Evolutionary conservation across 2,113 vertebrate species (phyloP).

Genomic region (Phoxinus phoxinus): DNA sequence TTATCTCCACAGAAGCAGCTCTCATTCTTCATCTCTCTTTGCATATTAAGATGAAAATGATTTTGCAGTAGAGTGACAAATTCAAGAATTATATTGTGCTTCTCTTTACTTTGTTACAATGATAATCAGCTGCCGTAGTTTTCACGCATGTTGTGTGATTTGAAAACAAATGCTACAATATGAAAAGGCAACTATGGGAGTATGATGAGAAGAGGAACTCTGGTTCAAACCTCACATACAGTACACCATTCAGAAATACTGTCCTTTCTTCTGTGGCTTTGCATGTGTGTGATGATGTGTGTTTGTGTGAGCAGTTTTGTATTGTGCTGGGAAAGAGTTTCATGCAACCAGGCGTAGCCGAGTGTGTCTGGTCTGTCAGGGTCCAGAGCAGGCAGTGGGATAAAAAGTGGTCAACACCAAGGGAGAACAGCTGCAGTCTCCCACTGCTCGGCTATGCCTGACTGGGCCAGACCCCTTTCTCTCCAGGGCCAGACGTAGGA

Average conservation of each 20-base stretch:
- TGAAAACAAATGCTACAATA: background rate
- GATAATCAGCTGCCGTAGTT: background rate
- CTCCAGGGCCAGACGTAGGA: background rate
- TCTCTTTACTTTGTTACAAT: background rate
- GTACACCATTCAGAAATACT: background rate
- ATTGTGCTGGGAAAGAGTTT: constrained; percentile 18
- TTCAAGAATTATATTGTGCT: background rate
- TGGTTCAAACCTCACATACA: background rate
- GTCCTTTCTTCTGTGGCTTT: background rate
- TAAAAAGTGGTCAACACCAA: constrained; percentile 59
- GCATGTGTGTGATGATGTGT: constrained; percentile 36
- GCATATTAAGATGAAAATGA: background rate
- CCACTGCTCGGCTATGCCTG: constrained; percentile 44
- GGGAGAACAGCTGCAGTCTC: constrained; percentile 58
- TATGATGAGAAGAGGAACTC: background rate
- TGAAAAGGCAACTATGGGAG: background rate
- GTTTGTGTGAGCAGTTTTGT: constrained; percentile 24
- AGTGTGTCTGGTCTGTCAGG: constrained; percentile 76
- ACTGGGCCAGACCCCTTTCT: constrained; percentile 35
- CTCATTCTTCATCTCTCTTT: background rate
- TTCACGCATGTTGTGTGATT: background rate
- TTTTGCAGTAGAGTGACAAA: background rate
- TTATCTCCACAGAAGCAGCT: background rate
- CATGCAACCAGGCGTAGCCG: constrained; percentile 67
- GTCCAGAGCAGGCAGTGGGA: constrained; percentile 48